Percentiles rank a stretch among this genome's conserved stretches.
phyloP scores from a whole-genome alignment of 92 coral and sea anemone species.

The Palythoa grandiflora region DNA sequence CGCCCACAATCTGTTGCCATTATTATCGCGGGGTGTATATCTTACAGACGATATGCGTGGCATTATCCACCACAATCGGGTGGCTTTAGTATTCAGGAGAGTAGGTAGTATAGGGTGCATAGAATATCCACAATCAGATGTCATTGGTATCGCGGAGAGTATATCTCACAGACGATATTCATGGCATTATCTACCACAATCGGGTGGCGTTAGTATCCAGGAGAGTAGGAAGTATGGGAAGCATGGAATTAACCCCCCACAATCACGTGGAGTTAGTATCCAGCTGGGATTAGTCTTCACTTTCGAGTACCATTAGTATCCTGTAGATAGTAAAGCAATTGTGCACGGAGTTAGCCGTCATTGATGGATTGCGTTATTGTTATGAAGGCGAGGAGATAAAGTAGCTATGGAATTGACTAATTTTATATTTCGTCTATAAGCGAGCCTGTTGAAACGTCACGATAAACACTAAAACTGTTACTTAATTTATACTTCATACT shows the following conservation, averaged over 20 bases:
- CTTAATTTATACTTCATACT: not conserved
- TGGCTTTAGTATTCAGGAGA: slow-evolving; percentile 9
- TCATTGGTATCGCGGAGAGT: too few species aligned
- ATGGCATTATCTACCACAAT: not conserved
- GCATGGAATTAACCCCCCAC: not conserved
- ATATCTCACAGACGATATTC: too few species aligned
- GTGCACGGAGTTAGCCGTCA: slow-evolving; percentile 29
- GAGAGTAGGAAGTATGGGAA: not conserved
- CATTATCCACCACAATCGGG: slow-evolving; percentile 3
- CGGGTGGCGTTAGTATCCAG: slow-evolving; percentile 19
- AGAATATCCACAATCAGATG: not conserved
- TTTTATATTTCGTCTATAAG: too few species aligned
- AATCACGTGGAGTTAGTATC: too few species aligned
- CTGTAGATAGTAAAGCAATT: not conserved
- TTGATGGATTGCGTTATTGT: not conserved
- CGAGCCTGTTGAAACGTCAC: not conserved
- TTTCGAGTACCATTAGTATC: slow-evolving; percentile 13
- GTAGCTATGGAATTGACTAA: too few species aligned
- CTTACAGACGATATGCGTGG: too few species aligned
- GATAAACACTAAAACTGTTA: not conserved
- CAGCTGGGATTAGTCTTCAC: not conserved
- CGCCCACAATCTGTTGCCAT: slow-evolving; percentile 23
- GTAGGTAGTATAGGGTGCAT: not conserved
- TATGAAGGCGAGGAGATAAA: too few species aligned
- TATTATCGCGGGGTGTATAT: not conserved